A percentile compares a stretch with the other conserved stretches of the same genome.
phyloP scores from a whole-genome alignment of 2,797 vertebrate genomes.

The Cryptoprocta ferox region DNA sequence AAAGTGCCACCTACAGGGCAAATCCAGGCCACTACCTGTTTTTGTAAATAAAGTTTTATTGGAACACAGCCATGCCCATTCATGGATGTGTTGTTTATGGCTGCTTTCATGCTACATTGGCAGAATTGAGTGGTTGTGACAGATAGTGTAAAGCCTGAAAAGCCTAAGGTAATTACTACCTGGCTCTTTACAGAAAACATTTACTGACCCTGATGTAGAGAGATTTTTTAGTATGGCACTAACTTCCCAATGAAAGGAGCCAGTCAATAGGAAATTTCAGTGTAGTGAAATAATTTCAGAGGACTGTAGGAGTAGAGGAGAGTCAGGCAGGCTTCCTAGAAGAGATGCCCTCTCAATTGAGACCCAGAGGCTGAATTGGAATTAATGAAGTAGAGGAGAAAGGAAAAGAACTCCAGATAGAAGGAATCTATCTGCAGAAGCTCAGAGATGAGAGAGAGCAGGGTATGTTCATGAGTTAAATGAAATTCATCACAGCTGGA shows the following conservation, averaged over 20 bases:
- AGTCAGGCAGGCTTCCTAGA: not conserved
- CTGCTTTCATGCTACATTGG: not conserved
- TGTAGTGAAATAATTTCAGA: not conserved
- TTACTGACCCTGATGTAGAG: not conserved
- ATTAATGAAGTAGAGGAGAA: not conserved
- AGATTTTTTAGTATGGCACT: not conserved
- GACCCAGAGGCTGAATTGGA: not conserved
- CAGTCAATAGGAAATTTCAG: not conserved
- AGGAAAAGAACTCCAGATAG: not conserved
- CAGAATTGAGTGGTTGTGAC: not conserved
- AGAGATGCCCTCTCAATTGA: not conserved
- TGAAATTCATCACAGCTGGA: not conserved
- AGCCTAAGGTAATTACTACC: not conserved
- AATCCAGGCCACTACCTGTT: not conserved
- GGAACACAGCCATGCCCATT: not conserved
- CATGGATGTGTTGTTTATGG: not conserved
- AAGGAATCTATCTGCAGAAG: not conserved
- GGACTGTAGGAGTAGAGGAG: not conserved
- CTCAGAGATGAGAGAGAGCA: not conserved
- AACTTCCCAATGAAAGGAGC: not conserved
- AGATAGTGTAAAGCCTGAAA: not conserved
- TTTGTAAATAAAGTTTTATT: slow-evolving; percentile 67
- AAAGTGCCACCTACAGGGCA: not conserved
- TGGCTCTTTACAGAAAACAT: not conserved
- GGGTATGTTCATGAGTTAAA: not conserved